phyloP scores from a whole-genome alignment of 2,888 invertebrate species.

The Hesperia comma region DNA sequence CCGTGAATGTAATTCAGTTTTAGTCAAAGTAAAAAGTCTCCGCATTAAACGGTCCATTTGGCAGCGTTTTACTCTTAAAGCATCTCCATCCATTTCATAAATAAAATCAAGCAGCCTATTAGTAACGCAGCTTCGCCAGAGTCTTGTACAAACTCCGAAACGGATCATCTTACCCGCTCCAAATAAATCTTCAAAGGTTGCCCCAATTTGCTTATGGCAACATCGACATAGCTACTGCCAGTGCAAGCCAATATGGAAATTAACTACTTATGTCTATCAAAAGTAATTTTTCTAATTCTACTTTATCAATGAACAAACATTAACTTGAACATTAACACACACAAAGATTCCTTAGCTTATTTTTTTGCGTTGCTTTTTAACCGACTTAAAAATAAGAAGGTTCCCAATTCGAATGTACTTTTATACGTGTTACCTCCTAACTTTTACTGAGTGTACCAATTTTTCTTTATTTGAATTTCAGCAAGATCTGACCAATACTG shows the following conservation, averaged over 20 bases:
- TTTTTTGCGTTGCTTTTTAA: too few relatives aligned
- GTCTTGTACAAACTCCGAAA: conserved; percentile 38
- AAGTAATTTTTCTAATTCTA: too few relatives aligned
- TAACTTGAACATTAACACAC: too few relatives aligned
- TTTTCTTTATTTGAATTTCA: too few relatives aligned
- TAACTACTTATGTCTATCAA: not conserved
- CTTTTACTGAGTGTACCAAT: too few relatives aligned
- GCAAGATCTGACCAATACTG: too few relatives aligned
- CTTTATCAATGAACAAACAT: too few relatives aligned
- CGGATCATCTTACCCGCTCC: conserved; percentile 44
- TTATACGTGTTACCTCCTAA: too few relatives aligned
- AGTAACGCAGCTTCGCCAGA: conserved; percentile 17
- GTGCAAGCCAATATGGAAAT: conserved; percentile 3
- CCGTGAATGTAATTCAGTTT: not conserved
- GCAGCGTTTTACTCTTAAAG: not conserved
- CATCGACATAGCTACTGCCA: conserved; percentile 27
- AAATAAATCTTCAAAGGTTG: conserved; percentile 38
- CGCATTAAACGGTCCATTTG: not conserved
- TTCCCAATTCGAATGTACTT: too few relatives aligned
- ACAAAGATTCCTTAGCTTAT: too few relatives aligned
- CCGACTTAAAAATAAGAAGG: too few relatives aligned
- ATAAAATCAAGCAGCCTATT: not conserved
- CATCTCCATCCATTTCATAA: not conserved
- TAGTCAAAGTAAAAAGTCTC: not conserved
- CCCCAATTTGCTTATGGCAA: conserved; percentile 36